Evolutionary conservation across 2,888 invertebrate genomes (phyloP), one percentile per base, ranked within the genome.

Genomic region (Exephanes ischioxanthus): DNA sequence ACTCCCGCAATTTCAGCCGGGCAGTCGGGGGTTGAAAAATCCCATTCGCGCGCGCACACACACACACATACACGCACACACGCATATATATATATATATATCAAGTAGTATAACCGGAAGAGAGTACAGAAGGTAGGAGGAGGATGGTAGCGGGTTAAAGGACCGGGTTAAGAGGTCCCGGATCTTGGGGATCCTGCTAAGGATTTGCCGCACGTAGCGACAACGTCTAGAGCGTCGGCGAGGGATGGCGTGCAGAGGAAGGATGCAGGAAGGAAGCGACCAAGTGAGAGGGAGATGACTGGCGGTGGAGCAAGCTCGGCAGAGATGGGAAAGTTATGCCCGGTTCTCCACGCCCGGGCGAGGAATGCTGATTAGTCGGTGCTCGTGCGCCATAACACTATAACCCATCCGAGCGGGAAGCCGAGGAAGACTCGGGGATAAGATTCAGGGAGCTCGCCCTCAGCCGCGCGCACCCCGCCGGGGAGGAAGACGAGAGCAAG

Each of bases 311-410:
- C 22, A 80, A 86, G 83, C 83, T 80, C 80, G 53, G 73, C 77
- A 48, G 85, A 83, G 85, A 86, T 86, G 80, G 80, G 73, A 78
- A 86, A 86, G 85, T 86, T 86, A 80, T 30, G 77, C 72, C 80
- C 30, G 58, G 78, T 70, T 58, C 70, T 66, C 71, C 75, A 55
- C 83, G 90, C 88, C 84, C 85, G 78, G 79, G 88, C 84, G 73
- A 91, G 92, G 92, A 93, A 93, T 93, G 92, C 93, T 93, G 94
- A 94, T 94, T 94, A 94, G 93, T 94, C 92, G 92, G 90, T 92
- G 91, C 92, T 92, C 91, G 91, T 91, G 92, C 90, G 89, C 92
- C 92, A 92, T 93, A 93, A 93, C 92, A 91, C 92, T 93, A 93
- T 93, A 93, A 93, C 91, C 92, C 91, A 93, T 92, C 91, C 91